Base-by-base conservation (phyloP, 2,888 invertebrate genomes). In the Tridacna gigas region DNA sequence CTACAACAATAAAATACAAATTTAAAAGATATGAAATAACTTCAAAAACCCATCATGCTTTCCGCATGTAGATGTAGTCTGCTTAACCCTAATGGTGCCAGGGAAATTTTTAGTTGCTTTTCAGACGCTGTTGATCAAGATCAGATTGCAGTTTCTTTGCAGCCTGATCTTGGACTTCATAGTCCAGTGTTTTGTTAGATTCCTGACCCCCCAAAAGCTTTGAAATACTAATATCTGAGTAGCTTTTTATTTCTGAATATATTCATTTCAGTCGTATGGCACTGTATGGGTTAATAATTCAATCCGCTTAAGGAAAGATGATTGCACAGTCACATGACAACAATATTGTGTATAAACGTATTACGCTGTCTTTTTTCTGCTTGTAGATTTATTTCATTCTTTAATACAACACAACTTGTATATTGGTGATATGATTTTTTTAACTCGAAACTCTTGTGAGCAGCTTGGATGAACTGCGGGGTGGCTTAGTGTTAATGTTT, bases 291-390 rank as follows among this genome's bases (percentile, higher is more conserved):
- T 37, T 37, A 37, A 37, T 37, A 37, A 37, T 37, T 37, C 37
- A 37, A 37, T 37, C 37, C 37, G 56, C 56, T 45, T 67, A 71
- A 91, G 80, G 90, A 90, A 91, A 89, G 89, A 89, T 91, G 92
- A 89, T 91, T 92, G 94, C 94, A 94, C 94, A 93, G 93, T 94
- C 94, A 94, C 94, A 94, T 94, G 94, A 94, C 93, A 91, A 88
- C 88, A 73, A 78, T 71, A 89, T 86, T 86, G 86, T 86, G 86
- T 86, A 86, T 86, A 86, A 86, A 86, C 82, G 80, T 83, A 84
- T 83, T 84, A 85, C 78, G 90, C 86, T 88, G 86, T 88, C 86
- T 88, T 79, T 82, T 88, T 88, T 88, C 86, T 85, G 87, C 88
- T 88, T 88, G 81, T 88, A 88, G 86, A 86, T 87, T 86, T 86